Conservation (phyloP, 2,797 vertebrate species). For the Myioborus miniatus region DNA sequence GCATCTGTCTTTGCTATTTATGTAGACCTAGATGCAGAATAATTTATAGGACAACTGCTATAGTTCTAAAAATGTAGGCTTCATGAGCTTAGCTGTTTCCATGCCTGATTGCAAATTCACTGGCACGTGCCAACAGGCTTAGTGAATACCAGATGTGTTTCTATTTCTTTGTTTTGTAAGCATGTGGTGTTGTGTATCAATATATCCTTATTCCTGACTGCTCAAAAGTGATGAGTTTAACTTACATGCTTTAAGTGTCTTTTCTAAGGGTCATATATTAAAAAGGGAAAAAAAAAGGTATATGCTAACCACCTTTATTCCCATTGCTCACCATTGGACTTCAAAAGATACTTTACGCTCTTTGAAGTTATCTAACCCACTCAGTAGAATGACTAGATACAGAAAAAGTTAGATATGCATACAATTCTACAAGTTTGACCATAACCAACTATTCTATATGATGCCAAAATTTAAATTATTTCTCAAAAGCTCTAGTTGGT, state of each 20-base stretch:
- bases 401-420: neutral
- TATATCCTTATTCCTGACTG: neutral
- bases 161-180: neutral
- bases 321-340: neutral
- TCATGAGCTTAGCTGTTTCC: neutral
- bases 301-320: neutral
- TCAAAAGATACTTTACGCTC: neutral
- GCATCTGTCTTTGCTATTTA: constrained; percentile 57
- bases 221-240: neutral
- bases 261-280: neutral
- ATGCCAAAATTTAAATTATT: neutral
- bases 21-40: constrained; percentile 19
- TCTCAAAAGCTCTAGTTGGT: neutral
- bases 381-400: neutral
- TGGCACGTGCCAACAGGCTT: neutral
- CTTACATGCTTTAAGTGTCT: neutral
- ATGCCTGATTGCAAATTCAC: neutral
- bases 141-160: neutral
- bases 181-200: neutral
- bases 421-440: neutral
- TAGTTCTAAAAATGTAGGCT: neutral
- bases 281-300: neutral
- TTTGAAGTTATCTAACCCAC: neutral
- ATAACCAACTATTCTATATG: neutral
- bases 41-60: neutral